Evolutionary conservation across 2,797 vertebrate genomes (phyloP).

Genomic region (Cercopithecus mitis): DNA sequence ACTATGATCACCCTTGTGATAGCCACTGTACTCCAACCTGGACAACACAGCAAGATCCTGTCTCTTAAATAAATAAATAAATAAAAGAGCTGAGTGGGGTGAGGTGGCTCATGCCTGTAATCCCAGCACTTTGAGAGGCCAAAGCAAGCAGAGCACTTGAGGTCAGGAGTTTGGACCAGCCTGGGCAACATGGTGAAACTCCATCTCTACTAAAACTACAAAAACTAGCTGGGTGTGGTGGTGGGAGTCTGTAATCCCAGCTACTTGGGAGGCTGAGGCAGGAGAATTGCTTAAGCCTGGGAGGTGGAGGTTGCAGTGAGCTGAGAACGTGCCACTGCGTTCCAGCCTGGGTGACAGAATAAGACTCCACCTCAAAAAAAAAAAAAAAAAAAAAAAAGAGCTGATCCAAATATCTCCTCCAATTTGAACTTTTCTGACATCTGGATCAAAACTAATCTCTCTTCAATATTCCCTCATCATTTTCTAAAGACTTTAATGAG

Average conservation of each 20-base stretch:
- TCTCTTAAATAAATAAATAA: background rate
- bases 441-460: background rate
- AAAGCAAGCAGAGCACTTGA: background rate
- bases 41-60: background rate
- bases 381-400: no score
- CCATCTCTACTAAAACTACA: background rate
- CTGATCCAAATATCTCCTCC: background rate
- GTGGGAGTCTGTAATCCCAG: background rate
- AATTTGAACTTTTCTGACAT: background rate
- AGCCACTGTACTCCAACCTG: background rate
- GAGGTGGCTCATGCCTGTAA: background rate
- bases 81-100: background rate
- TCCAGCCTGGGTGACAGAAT: background rate
- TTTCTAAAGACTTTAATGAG: background rate
- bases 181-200: background rate
- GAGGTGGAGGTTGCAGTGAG: background rate
- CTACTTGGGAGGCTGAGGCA: background rate
- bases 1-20: background rate
- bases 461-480: background rate
- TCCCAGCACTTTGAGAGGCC: background rate
- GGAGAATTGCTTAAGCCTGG: background rate
- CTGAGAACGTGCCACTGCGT: fast-evolving
- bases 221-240: background rate
- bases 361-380: background rate
- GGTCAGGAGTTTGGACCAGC: background rate